Conservation (phyloP, 2,888 invertebrate species). For the Nomada ruficornis region DNA sequence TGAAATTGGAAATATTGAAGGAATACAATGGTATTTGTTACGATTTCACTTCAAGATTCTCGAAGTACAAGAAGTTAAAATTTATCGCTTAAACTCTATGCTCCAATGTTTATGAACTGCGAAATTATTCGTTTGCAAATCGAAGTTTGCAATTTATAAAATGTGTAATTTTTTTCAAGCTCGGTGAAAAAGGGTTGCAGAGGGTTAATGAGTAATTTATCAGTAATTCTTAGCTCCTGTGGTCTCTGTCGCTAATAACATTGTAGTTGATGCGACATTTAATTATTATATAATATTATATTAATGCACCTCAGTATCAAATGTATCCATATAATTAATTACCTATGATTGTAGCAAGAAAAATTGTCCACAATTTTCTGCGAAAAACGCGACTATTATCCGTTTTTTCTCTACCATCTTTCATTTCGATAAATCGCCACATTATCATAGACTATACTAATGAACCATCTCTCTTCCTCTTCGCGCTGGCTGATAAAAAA, state of each 20-base stretch:
- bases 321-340: background rate
- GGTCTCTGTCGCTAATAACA: background rate
- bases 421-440: constrained; percentile 17
- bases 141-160: no score
- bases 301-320: no score
- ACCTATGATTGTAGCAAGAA: background rate
- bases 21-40: no score
- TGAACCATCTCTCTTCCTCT: constrained; percentile 33
- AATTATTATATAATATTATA: background rate
- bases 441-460: constrained; percentile 10
- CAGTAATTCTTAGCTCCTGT: background rate
- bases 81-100: no score
- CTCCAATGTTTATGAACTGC: no score
- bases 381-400: background rate
- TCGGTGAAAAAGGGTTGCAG: no score
- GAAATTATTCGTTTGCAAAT: no score
- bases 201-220: background rate
- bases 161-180: no score
- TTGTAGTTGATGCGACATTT: constrained; percentile 2
- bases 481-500: constrained; percentile 32
- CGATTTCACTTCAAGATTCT: no score
- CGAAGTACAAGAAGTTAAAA: no score
- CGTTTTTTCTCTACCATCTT: background rate
- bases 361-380: background rate
- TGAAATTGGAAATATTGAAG: no score